Evolutionary conservation across 2,888 invertebrate species (phyloP).

Genomic region (Conchocele bisecta): DNA sequence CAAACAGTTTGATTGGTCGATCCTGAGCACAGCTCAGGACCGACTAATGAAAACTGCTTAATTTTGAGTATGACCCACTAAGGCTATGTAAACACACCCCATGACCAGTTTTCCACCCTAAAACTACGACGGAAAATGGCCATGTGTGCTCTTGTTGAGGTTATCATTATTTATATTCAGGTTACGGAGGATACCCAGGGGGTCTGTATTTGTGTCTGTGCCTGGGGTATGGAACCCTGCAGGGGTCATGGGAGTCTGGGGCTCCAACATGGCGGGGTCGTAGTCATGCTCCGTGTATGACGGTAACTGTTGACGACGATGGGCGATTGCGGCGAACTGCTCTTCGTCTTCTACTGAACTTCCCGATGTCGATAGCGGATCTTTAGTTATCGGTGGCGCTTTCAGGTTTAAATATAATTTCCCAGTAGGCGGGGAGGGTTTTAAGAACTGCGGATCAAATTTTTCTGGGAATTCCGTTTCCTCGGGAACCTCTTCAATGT

Average conservation of each 20-base stretch:
- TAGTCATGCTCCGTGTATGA: constrained; percentile 48
- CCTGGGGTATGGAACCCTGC: constrained; percentile 74
- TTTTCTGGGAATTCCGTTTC: constrained; percentile 25
- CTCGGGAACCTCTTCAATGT: constrained; percentile 65
- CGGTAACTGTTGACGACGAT: constrained; percentile 56
- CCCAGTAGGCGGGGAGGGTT: constrained; percentile 51
- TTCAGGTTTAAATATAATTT: constrained; percentile 60
- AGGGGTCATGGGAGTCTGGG: constrained; percentile 75
- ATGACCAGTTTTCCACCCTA: no score
- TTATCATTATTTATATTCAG: constrained; percentile 72
- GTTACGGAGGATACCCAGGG: constrained; percentile 77
- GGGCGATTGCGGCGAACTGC: constrained; percentile 65
- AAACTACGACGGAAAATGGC: no score
- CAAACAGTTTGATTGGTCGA: no score
- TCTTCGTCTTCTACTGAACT: constrained; percentile 50
- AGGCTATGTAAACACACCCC: no score
- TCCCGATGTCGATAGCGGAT: constrained; percentile 52
- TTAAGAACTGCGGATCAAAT: constrained; percentile 22
- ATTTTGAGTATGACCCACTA: no score
- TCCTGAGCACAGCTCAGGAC: no score
- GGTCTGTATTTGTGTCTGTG: constrained; percentile 72
- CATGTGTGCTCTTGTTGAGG: constrained; percentile 53
- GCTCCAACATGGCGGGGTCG: constrained; percentile 62
- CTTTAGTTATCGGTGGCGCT: constrained; percentile 22
- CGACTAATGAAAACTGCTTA: no score